phyloP scores from a whole-genome alignment of 64 coral and sea anemone genomes.

The Pocillopora verrucosa region DNA sequence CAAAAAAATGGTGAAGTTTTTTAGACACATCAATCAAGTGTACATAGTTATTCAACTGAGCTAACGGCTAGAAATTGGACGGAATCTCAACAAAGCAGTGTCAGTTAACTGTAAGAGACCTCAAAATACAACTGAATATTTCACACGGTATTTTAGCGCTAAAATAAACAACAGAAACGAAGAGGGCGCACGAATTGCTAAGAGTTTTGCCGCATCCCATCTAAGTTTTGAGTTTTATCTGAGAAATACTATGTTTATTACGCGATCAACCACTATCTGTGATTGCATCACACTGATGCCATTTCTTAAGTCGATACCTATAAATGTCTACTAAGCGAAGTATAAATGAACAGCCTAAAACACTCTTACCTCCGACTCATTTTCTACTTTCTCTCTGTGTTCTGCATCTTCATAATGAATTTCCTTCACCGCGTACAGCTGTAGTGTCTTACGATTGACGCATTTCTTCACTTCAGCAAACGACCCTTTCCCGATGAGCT shows the following conservation, averaged over 20 bases:
- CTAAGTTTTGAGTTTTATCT: neutral
- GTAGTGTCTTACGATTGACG: conserved; percentile 56
- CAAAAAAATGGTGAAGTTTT: too few species aligned
- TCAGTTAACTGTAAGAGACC: too few species aligned
- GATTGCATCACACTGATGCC: neutral
- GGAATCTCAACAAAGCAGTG: too few species aligned
- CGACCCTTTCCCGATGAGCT: conserved; percentile 74
- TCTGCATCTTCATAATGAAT: conserved; percentile 56
- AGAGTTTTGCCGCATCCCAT: neutral
- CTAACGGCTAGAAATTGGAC: too few species aligned
- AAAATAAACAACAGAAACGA: neutral
- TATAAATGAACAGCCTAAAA: neutral
- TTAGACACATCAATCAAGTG: too few species aligned
- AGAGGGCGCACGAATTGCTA: neutral
- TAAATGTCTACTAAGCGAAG: neutral
- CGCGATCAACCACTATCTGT: neutral
- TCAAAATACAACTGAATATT: neutral
- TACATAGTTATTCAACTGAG: too few species aligned
- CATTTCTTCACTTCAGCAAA: conserved; percentile 91
- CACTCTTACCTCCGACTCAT: conserved; percentile 66
- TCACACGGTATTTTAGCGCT: too few species aligned
- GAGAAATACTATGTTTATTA: neutral
- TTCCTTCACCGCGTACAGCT: conserved; percentile 93
- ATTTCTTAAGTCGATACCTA: conserved; percentile 12
- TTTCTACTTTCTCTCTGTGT: conserved; percentile 66